Base-by-base conservation (phyloP, 1,140 invertebrate species). In the Drosophila gunungcola region DNA sequence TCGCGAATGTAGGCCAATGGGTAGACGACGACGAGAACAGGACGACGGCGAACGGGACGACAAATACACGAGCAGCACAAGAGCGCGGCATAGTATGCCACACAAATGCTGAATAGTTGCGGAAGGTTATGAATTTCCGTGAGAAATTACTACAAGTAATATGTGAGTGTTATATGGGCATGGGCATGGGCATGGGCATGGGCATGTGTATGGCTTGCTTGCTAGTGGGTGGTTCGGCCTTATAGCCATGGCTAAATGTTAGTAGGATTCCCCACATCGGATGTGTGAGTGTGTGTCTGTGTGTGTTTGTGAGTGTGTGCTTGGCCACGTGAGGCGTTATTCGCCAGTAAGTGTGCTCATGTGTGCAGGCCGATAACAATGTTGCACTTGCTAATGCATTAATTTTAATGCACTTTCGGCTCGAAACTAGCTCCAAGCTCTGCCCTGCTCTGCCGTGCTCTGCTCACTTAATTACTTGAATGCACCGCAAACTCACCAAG, bases 111-210 rank as follows among this genome's bases (percentile, higher is more conserved):
- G 84, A 89, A 89, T 89, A 89, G 84, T 89, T 89, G 84, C 84
- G 84, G 84, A 89, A 89, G 84, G 84, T 89, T 89, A 89, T 89
- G 84, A 89, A 89, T 89, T 89, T 89, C 84, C 84, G 84, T 89
- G 84, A 89, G 84, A 89, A 89, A 89, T 89, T 89, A 89, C 84
- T 89, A 89, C 84, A 89, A 89, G 84, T 88, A 88, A 88, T 89
- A 89, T 88, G 84, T 80, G 84, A 80, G 84, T 89, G 77, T 52
- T 80, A 79, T 80, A 65, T 69, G 73, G 69, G 60, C 80, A 77
- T 60, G 61, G 57, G 36, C n/a, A 7, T 13, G 27, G 32, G 48
- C 39, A 5, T 16, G 41, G 25, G n/a, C 80, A 77, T 60, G 61
- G 57, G 36, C n/a, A 7, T 13, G 27, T 25, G 48, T 34, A 5